Base-by-base conservation (phyloP, 1,140 invertebrate species). In the Pseudomyrmex cubaensis region DNA sequence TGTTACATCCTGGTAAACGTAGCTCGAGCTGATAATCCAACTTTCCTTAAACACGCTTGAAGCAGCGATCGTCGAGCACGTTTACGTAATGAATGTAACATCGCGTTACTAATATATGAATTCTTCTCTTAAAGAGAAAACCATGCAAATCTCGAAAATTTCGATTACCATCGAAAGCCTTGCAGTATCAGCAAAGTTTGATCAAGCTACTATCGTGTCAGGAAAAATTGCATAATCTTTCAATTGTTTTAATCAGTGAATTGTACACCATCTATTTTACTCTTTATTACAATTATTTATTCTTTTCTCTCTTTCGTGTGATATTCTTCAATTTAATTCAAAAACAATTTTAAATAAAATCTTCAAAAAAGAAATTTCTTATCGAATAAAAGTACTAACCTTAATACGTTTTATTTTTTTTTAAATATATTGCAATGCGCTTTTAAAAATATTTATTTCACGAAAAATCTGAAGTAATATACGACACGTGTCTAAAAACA, bases 71-170 rank as follows among this genome's bases (percentile, higher is more conserved):
- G 76, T 59, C 66, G 66, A 61, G 66, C 56, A 59, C 76, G 76
- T 70, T 78, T 64, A 56, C 62, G 75, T 69, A 78, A 69, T 61
- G 66, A 72, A 72, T 67, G 76, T 70, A 80, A 80, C 66, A 72
- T 72, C 17, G 54, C 44, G 66, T 78, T 70, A 70, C 64, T 67
- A 78, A 78, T 78, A 70, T 54, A 78, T 78, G 64, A 78, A 57
- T 80, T 80, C 12, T 66, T 50, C 22, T 20, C 12, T 20, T 17
- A 61, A 20, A 35, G 15, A 20, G 66, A n/a, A 56, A 80, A 48
- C 10, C 62, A 13, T 35, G 13, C 17, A 17, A 67, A 61, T 25
- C 44, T 35, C 25, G 76, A 80, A 80, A 80, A 80, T 72, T 70
- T 46, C 48, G 66, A 72, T 80, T 80, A 80, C 20, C 44, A 13